Base-by-base conservation (phyloP, 2,888 invertebrate genomes). In the Drosophila affinis region DNA sequence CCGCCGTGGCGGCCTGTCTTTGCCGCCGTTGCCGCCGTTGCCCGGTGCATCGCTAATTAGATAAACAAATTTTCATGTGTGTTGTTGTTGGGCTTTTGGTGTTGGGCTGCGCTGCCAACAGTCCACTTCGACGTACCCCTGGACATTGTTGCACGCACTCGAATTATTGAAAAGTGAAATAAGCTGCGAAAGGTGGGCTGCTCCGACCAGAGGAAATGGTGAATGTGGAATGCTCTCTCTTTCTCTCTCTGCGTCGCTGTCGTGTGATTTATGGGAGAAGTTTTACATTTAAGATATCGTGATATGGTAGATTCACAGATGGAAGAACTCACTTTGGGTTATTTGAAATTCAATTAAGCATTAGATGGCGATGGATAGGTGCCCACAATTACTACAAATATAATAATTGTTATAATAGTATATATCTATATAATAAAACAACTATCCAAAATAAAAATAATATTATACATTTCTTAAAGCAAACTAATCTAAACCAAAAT, bases 131-230 rank as follows among this genome's bases (percentile, higher is more conserved):
- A 49, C 48, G 47, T 27, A 32, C 45, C 57, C 49, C 62, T 55
- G 56, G 53, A 84, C 87, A 85, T 87, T 85, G 83, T 86, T 83
- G 86, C 88, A 85, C 88, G 88, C 83, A 82, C 78, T 75, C 73
- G 72, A 80, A 85, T 84, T 85, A 82, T 85, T 87, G 78, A 84
- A 84, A 87, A 84, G 87, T 84, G 81, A 87, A 84, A 61, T 51
- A 62, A 57, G 54, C 61, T 44, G 49, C 14, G 34, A 55, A 55
- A 69, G 61, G 61, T 61, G 54, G 54, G 52, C 52, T 34, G 14
- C 3, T 21, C 14, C 6, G 1, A 9, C 14, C 21, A 34, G 47
- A 27, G 3, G 27, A 63, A 46, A 47, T 14, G 24, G 3, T 10
- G 44, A 14, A 54, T 52, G 2, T 12, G 2, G n/a, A 48, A 70